A percentile compares a stretch with the other conserved stretches of the same genome.
Evolutionary conservation across 2,888 invertebrate species (phyloP).

Genomic region (Branchipolynoe longqiensis): DNA sequence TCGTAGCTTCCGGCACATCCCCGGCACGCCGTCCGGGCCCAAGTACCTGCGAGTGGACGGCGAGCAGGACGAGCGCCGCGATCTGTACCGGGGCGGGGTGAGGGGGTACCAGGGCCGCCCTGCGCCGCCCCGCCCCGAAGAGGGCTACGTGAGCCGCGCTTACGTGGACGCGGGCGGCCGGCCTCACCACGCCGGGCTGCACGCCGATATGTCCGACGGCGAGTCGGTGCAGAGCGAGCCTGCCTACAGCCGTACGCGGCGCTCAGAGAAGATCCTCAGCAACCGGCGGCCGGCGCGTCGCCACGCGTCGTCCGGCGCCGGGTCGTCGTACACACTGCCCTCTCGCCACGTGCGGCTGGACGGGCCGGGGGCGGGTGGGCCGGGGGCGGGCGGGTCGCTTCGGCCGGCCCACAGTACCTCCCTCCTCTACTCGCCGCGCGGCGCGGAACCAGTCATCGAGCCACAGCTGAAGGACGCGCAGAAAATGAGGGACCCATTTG

Average conservation of each 20-base stretch:
- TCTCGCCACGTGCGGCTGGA: neutral
- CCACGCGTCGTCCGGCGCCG: neutral
- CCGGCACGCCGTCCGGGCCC: neutral
- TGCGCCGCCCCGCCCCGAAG: neutral
- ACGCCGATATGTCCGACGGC: constrained; percentile 3
- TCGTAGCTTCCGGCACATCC: constrained; percentile 31
- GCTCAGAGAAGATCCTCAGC: neutral
- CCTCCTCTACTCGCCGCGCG: constrained; percentile 4
- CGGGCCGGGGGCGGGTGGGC: neutral
- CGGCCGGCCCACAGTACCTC: constrained; percentile 9
- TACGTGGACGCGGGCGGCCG: constrained; percentile 7
- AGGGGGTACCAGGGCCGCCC: constrained; percentile 10
- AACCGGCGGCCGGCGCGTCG: neutral
- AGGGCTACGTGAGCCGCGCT: constrained; percentile 20
- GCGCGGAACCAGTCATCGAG: constrained; percentile 10
- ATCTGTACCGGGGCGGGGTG: constrained; percentile 13
- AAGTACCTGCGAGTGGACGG: constrained; percentile 62
- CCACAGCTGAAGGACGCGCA: constrained; percentile 49
- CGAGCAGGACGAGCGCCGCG: constrained; percentile 1
- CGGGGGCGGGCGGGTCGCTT: neutral
- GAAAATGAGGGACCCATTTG: constrained; percentile 23
- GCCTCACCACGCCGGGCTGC: no score
- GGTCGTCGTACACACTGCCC: constrained; percentile 18
- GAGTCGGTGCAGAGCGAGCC: constrained; percentile 56
- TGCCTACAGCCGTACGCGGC: constrained; percentile 3